phyloP scores from a whole-genome alignment of 2,888 invertebrate species.

The Agapostemon virescens region DNA sequence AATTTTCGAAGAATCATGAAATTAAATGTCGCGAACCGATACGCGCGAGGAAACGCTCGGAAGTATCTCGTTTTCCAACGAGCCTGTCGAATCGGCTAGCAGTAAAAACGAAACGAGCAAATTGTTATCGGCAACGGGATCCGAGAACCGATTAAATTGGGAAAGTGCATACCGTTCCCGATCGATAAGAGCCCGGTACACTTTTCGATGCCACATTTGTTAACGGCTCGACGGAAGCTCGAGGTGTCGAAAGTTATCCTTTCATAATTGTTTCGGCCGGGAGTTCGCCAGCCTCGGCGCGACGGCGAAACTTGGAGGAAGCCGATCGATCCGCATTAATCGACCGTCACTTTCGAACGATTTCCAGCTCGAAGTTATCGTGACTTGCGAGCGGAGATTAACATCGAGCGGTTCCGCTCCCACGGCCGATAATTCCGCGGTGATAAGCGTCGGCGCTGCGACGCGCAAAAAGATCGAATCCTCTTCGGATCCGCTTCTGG shows the following conservation, averaged over 20 bases:
- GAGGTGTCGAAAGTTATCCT: not conserved
- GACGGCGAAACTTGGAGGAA: not conserved
- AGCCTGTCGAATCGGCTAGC: not conserved
- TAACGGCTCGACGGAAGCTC: not conserved
- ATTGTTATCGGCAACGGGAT: not conserved
- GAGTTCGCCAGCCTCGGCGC: not conserved
- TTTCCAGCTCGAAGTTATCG: not conserved
- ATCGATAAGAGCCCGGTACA: not conserved
- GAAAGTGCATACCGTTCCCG: not conserved
- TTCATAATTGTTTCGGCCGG: not conserved
- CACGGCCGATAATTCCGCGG: slow-evolving; percentile 22
- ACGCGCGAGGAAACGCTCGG: no score
- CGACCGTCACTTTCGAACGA: slow-evolving; percentile 18
- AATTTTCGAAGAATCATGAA: no score
- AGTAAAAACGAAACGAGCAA: not conserved
- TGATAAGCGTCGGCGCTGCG: slow-evolving; percentile 15
- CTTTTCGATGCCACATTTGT: not conserved
- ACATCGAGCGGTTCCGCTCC: slow-evolving; percentile 7
- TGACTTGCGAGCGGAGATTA: slow-evolving; percentile 20
- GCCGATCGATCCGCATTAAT: slow-evolving; percentile 19
- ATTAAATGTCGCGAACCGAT: no score
- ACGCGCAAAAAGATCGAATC: slow-evolving; percentile 18
- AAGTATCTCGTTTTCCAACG: not conserved
- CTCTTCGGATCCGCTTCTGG: slow-evolving; percentile 6
- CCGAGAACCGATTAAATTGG: not conserved